Evolutionary conservation across 2,113 vertebrate genomes (phyloP).

Genomic region (Uropsilus gracilis): DNA sequence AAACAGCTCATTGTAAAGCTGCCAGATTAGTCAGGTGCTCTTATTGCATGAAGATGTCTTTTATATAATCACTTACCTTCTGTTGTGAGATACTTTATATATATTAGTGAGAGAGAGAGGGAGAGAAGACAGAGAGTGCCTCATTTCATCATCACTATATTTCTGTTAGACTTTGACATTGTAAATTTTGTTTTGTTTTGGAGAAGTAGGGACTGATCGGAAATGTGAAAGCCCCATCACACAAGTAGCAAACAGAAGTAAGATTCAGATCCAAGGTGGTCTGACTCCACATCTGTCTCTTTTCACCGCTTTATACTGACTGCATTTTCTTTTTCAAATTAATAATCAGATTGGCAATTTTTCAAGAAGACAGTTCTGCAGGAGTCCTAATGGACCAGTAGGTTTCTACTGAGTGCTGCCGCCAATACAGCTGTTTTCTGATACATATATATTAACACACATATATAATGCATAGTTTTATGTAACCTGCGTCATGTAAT

Average conservation of each 20-base stretch:
- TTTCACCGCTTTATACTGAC: not conserved
- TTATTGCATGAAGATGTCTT: not conserved
- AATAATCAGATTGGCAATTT: slow-evolving; percentile 22
- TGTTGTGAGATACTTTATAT: not conserved
- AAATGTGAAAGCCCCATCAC: not conserved
- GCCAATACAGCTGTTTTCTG: not conserved
- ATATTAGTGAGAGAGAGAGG: too few relatives aligned
- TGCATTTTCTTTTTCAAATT: slow-evolving; percentile 54
- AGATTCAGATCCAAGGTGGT: not conserved
- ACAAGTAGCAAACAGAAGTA: not conserved
- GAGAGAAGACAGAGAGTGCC: too few relatives aligned
- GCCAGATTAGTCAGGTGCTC: not conserved
- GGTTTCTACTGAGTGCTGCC: not conserved
- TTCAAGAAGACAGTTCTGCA: not conserved
- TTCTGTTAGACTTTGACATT: not conserved
- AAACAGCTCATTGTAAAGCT: not conserved
- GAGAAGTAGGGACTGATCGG: not conserved
- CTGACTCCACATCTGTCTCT: not conserved
- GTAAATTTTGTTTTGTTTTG: not conserved
- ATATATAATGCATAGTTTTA: not conserved
- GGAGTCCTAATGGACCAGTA: not conserved
- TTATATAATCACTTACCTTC: not conserved
- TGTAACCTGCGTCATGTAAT: not conserved
- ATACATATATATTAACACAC: not conserved
- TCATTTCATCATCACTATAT: not conserved